phyloP scores from a whole-genome alignment of 2,888 invertebrate species.

The Trissoscelio sp. region DNA sequence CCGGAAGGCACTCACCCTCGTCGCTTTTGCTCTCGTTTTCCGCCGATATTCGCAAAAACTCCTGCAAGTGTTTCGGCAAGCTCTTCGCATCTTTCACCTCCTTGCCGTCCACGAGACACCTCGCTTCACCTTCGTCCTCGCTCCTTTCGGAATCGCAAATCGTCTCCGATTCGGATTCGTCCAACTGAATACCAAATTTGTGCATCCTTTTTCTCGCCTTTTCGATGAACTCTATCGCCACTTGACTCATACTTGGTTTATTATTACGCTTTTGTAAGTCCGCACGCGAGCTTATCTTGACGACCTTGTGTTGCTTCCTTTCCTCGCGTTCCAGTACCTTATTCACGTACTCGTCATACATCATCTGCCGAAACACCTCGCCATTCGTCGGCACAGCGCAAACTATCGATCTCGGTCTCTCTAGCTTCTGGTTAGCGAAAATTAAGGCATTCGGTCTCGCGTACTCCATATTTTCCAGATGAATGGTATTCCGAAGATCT shows the following conservation, averaged over 20 bases:
- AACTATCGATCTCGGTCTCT: constrained; percentile 78
- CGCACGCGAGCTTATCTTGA: constrained; percentile 88
- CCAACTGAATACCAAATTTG: constrained; percentile 87
- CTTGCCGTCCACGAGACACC: constrained; percentile 87
- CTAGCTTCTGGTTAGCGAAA: neutral
- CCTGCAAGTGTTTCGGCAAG: constrained; percentile 91
- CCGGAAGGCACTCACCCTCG: constrained; percentile 83
- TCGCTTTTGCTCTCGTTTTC: constrained; percentile 83
- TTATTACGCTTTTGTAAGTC: constrained; percentile 71
- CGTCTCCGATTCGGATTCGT: constrained; percentile 83
- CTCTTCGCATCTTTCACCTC: constrained; percentile 86
- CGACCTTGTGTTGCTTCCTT: constrained; percentile 90
- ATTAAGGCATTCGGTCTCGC: neutral
- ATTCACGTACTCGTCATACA: constrained; percentile 93
- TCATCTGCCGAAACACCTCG: constrained; percentile 90
- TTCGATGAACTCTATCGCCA: constrained; percentile 91
- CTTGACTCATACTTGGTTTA: constrained; percentile 82
- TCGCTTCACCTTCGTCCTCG: constrained; percentile 84
- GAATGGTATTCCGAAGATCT: constrained; percentile 47
- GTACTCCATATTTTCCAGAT: constrained; percentile 22
- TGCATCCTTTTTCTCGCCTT: constrained; percentile 89
- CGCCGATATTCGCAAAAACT: constrained; percentile 88
- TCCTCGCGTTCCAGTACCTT: constrained; percentile 92
- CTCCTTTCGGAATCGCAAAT: constrained; percentile 72
- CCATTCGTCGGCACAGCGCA: constrained; percentile 85